phyloP scores from a whole-genome alignment of 2,797 vertebrate species.

The Centropyge bicolor region DNA sequence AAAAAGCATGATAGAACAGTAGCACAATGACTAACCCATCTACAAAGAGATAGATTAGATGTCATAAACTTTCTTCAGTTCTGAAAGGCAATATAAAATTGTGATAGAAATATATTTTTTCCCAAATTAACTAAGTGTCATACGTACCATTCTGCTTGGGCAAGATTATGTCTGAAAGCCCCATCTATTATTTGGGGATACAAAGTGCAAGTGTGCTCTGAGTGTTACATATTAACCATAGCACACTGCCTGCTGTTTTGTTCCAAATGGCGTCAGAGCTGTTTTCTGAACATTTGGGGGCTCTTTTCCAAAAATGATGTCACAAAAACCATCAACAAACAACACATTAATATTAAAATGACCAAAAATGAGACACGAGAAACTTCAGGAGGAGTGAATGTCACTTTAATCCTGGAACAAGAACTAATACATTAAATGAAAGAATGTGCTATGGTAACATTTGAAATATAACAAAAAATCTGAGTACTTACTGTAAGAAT shows the following conservation, averaged over 20 bases:
- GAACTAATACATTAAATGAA: constrained; percentile 69
- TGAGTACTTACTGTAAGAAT: constrained; percentile 66
- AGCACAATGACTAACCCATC: background rate
- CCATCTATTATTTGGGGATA: constrained; percentile 80
- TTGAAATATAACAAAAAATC: constrained; percentile 62
- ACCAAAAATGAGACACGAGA: constrained; percentile 33
- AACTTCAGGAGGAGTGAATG: constrained; percentile 66
- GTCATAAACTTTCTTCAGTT: background rate
- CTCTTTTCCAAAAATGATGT: constrained; percentile 9
- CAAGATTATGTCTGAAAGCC: constrained; percentile 56
- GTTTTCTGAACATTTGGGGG: constrained; percentile 22
- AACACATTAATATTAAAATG: background rate
- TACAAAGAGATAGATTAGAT: background rate
- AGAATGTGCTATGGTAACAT: constrained; percentile 61
- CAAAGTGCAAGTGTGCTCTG: constrained; percentile 88
- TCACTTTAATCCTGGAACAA: constrained; percentile 82
- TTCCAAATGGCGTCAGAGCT: constrained; percentile 30
- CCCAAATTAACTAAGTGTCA: background rate
- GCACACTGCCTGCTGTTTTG: constrained; percentile 19
- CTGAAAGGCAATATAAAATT: background rate
- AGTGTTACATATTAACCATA: constrained; percentile 85
- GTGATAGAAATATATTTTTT: background rate
- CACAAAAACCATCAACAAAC: constrained; percentile 14
- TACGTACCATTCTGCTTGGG: constrained; percentile 76
- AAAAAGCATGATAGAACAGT: background rate